Conservation (phyloP, 2,113 vertebrate genomes). For the Falco punctatus region DNA sequence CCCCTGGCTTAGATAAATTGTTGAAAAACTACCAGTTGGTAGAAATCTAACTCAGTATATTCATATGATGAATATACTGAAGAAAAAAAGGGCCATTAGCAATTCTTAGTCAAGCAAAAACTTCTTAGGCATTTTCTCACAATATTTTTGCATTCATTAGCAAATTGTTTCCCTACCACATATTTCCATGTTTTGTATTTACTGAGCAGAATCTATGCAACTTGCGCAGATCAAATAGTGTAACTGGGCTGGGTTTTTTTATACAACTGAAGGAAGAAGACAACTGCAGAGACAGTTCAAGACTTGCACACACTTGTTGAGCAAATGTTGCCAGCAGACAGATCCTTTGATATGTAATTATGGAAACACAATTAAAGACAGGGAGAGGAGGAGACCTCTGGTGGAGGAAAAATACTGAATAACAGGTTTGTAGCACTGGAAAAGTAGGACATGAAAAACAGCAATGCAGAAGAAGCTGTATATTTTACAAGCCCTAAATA, state of each 20-base stretch:
- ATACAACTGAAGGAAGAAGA: background rate
- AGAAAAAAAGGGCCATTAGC: background rate
- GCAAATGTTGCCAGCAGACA: background rate
- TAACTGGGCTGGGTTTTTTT: background rate
- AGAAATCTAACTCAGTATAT: background rate
- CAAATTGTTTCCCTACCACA: background rate
- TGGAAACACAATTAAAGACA: background rate
- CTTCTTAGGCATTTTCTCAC: too few relatives aligned
- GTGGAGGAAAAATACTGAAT: background rate
- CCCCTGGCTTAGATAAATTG: background rate
- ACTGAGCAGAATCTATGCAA: background rate
- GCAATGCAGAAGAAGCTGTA: background rate
- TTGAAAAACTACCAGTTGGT: background rate
- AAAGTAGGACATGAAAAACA: background rate
- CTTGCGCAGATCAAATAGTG: background rate
- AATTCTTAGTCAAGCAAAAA: background rate
- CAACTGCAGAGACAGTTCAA: background rate
- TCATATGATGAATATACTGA: background rate
- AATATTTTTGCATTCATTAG: background rate
- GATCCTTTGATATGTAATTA: background rate
- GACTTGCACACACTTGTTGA: background rate
- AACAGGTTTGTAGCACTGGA: background rate
- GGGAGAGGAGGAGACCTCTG: background rate
- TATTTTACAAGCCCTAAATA: background rate
- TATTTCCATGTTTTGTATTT: background rate